Evolutionary conservation across 2,888 invertebrate species (phyloP).

Genomic region (Buathra laborator): DNA sequence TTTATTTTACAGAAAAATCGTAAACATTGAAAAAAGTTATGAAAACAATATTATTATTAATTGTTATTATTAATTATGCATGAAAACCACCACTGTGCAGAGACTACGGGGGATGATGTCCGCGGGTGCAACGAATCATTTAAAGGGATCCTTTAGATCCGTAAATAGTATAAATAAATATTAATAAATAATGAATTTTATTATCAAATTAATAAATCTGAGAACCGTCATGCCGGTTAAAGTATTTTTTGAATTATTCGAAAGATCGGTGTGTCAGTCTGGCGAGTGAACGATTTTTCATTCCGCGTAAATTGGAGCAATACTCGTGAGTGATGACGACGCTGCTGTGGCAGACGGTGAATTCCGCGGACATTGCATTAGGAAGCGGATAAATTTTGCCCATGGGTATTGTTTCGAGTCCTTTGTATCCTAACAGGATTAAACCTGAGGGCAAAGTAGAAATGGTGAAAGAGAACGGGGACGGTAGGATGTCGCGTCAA

Average conservation of each 20-base stretch:
- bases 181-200: too few species aligned
- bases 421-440: slow-evolving; percentile 73
- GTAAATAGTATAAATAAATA: too few species aligned
- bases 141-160: too few species aligned
- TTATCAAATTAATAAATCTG: too few species aligned
- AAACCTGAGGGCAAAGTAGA: slow-evolving; percentile 53
- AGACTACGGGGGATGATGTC: too few species aligned
- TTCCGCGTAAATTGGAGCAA: background rate
- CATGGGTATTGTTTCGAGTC: slow-evolving; percentile 71
- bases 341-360: background rate
- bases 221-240: background rate
- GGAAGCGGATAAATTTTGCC: slow-evolving; percentile 70
- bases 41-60: too few species aligned
- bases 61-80: too few species aligned
- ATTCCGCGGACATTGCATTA: background rate
- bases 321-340: background rate
- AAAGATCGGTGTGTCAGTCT: background rate
- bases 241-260: background rate
- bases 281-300: background rate
- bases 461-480: slow-evolving; percentile 18
- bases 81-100: too few species aligned
- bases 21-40: too few species aligned
- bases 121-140: too few species aligned
- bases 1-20: too few species aligned
- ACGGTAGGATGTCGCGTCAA: slow-evolving; percentile 37